Evolutionary conservation across 2,113 vertebrate genomes (phyloP), one percentile per base, ranked within the genome.

Genomic region (Geothlypis trichas): DNA sequence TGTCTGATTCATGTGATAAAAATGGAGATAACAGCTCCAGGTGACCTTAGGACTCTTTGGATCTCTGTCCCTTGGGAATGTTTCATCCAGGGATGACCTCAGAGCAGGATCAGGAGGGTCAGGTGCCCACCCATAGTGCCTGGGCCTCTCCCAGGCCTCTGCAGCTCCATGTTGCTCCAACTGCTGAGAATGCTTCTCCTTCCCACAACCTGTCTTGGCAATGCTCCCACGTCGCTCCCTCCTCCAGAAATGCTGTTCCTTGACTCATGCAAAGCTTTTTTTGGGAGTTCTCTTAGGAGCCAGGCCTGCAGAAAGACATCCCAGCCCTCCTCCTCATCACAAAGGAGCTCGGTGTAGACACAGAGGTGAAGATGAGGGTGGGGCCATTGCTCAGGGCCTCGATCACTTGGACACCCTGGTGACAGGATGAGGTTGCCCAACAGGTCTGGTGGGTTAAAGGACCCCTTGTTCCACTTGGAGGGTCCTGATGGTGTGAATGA

Each of bases 161-260:
- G 61, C 81, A 57, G 75, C 7, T 1, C 5, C 13, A 0, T 9
- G 54, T 28, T 59, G 78, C 78, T 68, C 67, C 57, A 44, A 5
- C 11, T 65, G 39, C 49, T 44, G 49, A 30, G 67, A 79, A 24
- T 23, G 5, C 33, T 84, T 47, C 76, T 93, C 84, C 42, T 85
- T 20, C 85, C 66, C 12, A 10, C 5, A 52, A 52, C 44, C 46
- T 75, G 78, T 28, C 5, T 10, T 31, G 62, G 52, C 61, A 82
- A 67, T 9, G 35, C 78, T 94, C 88, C 95, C 92, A 86, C 82
- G 0, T 87, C 1, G 0, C 67, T 91, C 44, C 75, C 94, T 94
- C 95, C 96, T 73, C 85, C 92, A 30, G 85, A 93, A 93, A 96
- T 90, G 58, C 94, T 93, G 95, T 85, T 90, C 88, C 77, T 88